Evolutionary conservation across 2,113 vertebrate species (phyloP), one percentile per base, ranked within the genome.

Genomic region (Neodontobutis hainanensis): DNA sequence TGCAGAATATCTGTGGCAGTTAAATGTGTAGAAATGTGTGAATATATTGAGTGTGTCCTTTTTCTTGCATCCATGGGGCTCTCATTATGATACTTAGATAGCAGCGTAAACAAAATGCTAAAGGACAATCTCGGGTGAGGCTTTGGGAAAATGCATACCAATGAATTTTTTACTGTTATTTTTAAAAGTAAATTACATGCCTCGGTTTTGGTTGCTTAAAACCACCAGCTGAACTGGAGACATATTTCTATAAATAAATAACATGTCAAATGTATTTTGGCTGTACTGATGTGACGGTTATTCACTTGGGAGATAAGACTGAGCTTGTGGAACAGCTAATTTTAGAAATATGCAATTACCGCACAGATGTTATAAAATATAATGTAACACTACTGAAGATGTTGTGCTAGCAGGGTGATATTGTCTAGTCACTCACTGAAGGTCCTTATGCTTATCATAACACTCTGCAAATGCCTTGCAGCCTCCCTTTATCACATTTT

Each of bases 341-440:
- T 87, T 82, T 80, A 77, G 74, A 75, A 78, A 70, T 61, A 50
- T 66, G 73, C 27, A 35, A 79, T 81, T 80, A 85, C 74, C 57
- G 79, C 76, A 61, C 69, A 78, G 81, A 79, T 86, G 80, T 87
- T 84, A 81, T 63, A 64, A 88, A 89, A 88, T 84, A 51, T 77
- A 70, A 77, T 79, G 69, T 74, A 77, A 77, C 75, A 61, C 53
- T 69, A 65, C 60, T 77, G 80, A 61, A 83, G 72, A 82, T 59
- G 52, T 58, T 78, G 68, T 52, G 82, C 58, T 62, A 65, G 75
- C 77, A 78, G 64, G 81, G 79, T 76, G 75, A 79, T 77, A 70
- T 82, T 72, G 63, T 71, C 75, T 82, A 75, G 75, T 87, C 78
- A 81, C 47, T 57, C 38, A 74, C 11, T 45, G 63, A 66, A 58